Percentiles rank a stretch among this genome's conserved stretches.
Conservation (phyloP, 2,113 vertebrate genomes). For the Chlorocebus sabaeus region DNA sequence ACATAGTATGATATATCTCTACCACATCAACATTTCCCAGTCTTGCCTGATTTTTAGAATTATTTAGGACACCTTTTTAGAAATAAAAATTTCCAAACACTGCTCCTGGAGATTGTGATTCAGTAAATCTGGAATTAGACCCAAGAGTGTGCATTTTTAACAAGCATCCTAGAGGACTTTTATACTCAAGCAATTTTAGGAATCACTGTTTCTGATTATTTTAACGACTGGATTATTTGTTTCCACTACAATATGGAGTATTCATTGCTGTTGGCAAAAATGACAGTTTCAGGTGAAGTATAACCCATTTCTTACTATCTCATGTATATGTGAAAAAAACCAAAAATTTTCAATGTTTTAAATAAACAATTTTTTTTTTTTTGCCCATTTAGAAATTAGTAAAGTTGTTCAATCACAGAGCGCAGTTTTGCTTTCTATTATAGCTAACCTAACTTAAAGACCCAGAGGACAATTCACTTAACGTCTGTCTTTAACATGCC, state of each 20-base stretch:
- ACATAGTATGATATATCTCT: neutral
- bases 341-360: neutral
- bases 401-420: neutral
- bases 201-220: neutral
- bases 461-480: neutral
- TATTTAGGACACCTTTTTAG: neutral
- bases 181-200: neutral
- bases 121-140: neutral
- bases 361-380: neutral
- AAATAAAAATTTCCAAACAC: conserved; percentile 2
- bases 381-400: neutral
- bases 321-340: neutral
- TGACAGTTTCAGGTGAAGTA: neutral
- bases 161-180: neutral
- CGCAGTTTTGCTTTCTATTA: neutral
- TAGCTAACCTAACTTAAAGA: neutral
- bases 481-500: neutral
- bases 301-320: neutral
- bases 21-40: neutral
- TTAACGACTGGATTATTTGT: conserved; percentile 3
- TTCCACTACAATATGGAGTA: neutral
- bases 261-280: neutral
- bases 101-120: neutral
- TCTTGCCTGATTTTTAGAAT: neutral
- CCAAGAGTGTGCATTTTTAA: neutral